A percentile compares a stretch with the other conserved stretches of the same genome.
Conservation (phyloP, 2,888 invertebrate genomes). For the Noctuana brunneofusca region DNA sequence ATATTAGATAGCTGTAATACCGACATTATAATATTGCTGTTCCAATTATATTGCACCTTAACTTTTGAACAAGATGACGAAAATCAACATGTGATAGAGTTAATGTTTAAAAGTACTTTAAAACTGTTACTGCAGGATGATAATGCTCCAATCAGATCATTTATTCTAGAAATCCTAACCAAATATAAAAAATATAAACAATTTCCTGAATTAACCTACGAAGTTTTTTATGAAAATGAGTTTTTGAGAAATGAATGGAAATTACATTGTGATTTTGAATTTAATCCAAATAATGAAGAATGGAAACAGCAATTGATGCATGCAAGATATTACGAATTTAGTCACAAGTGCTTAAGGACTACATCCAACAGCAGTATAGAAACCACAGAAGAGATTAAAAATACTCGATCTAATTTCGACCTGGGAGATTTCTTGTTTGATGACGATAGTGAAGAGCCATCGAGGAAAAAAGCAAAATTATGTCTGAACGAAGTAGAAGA, state of each 20-base stretch:
- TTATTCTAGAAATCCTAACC: conserved; percentile 38
- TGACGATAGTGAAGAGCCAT: conserved; percentile 49
- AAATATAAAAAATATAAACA: conserved; percentile 38
- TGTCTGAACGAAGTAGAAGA: conserved; percentile 49
- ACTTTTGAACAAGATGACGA: conserved; percentile 42
- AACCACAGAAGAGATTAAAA: conserved; percentile 24
- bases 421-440: conserved; percentile 61
- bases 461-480: conserved; percentile 61
- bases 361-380: background rate
- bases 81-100: conserved; percentile 44
- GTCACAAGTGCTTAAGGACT: conserved; percentile 55
- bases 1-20: conserved; percentile 52
- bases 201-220: conserved; percentile 29
- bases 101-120: conserved; percentile 46
- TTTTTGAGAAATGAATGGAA: conserved; percentile 44
- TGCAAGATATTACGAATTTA: conserved; percentile 41
- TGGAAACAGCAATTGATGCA: conserved; percentile 41
- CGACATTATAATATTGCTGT: conserved; percentile 55
- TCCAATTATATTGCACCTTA: conserved; percentile 55
- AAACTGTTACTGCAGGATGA: conserved; percentile 33
- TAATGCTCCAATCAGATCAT: conserved; percentile 43
- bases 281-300: conserved; percentile 20
- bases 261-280: conserved; percentile 40
- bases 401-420: conserved; percentile 58
- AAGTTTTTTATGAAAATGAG: conserved; percentile 40